These are phyloP conservation scores for Vulpes vulpes DNA, from an alignment of 2,113 vertebrate genomes.

Conservation along the genomic window DNA sequence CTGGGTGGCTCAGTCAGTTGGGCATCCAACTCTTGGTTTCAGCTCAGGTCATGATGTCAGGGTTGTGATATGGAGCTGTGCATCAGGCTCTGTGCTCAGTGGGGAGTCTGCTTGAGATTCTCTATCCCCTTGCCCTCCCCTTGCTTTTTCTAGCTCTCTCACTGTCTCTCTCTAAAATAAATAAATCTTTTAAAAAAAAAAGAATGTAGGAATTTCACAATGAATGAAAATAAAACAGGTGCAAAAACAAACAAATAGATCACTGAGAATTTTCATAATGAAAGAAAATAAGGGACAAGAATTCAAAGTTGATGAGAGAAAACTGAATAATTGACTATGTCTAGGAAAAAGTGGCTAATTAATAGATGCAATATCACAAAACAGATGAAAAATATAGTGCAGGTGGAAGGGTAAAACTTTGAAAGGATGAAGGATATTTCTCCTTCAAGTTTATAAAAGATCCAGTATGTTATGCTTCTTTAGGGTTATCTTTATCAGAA, in stretches of 20 bases:
- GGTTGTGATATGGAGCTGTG: not conserved
- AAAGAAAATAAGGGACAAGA: not conserved
- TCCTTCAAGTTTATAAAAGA: constrained; percentile 12
- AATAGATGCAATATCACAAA: constrained; percentile 2
- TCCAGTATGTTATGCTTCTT: not conserved
- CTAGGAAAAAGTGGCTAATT: not conserved
- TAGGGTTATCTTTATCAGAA: not conserved
- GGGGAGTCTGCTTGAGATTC: not conserved
- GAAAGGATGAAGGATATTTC: not conserved
- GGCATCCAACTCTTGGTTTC: not conserved
- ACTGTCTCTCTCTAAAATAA: not conserved
- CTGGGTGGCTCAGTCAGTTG: not conserved
- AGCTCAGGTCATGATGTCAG: not conserved
- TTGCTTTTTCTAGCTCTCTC: not conserved
- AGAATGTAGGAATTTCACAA: not conserved
- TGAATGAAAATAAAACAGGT: not conserved
- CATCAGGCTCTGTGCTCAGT: not conserved
- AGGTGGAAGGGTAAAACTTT: not conserved
- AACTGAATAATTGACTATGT: not conserved
- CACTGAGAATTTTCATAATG: not conserved
- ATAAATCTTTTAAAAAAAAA: not conserved
- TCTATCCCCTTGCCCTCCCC: not conserved
- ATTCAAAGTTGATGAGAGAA: not conserved
- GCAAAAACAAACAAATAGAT: not conserved
- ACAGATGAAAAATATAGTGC: not conserved